Conservation (phyloP, 2,797 vertebrate species). For the Valencia hispanica region DNA sequence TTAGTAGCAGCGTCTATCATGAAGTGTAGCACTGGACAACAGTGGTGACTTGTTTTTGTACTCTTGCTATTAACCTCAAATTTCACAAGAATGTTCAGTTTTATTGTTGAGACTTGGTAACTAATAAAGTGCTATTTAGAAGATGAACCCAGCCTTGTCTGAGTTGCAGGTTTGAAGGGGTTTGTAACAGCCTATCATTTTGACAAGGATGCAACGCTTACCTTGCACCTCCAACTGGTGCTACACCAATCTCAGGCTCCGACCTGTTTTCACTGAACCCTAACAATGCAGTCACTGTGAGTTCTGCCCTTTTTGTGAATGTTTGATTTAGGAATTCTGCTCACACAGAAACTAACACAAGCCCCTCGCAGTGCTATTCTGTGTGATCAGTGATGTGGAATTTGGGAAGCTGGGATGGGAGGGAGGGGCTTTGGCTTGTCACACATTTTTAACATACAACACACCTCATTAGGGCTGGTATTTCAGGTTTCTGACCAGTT, state of each 20-base stretch:
- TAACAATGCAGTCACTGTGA: constrained; percentile 37
- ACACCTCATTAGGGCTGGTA: background rate
- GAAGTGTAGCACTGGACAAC: background rate
- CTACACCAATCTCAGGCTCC: background rate
- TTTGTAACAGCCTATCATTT: background rate
- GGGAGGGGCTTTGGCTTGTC: constrained; percentile 13
- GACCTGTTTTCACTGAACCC: background rate
- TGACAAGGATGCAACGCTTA: background rate
- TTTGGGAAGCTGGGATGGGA: constrained; percentile 37
- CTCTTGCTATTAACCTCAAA: background rate
- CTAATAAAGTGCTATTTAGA: background rate
- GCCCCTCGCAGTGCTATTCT: constrained; percentile 37
- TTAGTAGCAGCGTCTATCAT: constrained; percentile 20
- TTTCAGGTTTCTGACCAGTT: background rate
- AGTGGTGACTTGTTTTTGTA: constrained; percentile 15
- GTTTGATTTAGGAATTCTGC: constrained; percentile 59
- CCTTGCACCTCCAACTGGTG: background rate
- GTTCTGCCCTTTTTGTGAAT: constrained; percentile 36
- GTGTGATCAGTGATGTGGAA: constrained; percentile 70
- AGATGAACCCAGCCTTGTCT: no score
- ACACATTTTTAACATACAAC: background rate
- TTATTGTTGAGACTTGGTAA: background rate
- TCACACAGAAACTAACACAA: constrained; percentile 54
- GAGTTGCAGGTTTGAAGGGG: background rate
- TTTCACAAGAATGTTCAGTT: background rate